Evolutionary conservation across 2,797 vertebrate species (phyloP), one percentile per base, ranked within the genome.

Genomic region (Threskiornis aethiopicus): DNA sequence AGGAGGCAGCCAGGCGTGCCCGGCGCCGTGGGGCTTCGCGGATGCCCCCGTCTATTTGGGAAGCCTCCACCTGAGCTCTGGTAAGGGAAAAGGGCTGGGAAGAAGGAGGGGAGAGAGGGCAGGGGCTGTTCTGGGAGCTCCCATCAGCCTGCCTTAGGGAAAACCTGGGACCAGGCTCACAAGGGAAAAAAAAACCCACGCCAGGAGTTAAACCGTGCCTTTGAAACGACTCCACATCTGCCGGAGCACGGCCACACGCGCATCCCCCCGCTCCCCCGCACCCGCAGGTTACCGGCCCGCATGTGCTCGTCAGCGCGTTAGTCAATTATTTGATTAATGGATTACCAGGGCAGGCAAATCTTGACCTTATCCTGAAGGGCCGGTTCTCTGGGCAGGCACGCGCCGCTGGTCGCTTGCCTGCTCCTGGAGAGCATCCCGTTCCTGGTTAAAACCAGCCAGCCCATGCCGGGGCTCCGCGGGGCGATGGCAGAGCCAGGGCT

Each of bases 301-400:
- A 12, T 7, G 3, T 13, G 16, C 80, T 67, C 77, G 5, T 7
- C 54, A 41, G 65, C 20, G 3, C 9, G 84, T 98, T 98, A 98
- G 97, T 98, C 17, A 52, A 22, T 98, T 97, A 98, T 16, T 87
- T 25, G 93, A 87, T 98, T 98, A 98, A 97, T 97, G 22, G 93
- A 91, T 98, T 96, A 98, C 62, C 47, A 14, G 39, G 65, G 49
- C 54, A 29, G 31, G 54, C 47, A 69, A 59, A 57, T 11, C 72
- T 21, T 15, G 1, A 26, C 1, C 76, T 59, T 11, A 22, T 7
- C 75, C 64, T 9, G 0, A 66, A 10, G 41, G 75, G 13, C 11
- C 4, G 4, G 16, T 10, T 29, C n/a, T 21, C 65, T 0, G 1
- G 22, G 46, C 69, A 65, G 66, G 71, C 71, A 41, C 31, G 26